These are phyloP conservation scores for Sarcophaga subvicina DNA, from an alignment of 2,888 invertebrate species.

Conservation along the genomic window DNA sequence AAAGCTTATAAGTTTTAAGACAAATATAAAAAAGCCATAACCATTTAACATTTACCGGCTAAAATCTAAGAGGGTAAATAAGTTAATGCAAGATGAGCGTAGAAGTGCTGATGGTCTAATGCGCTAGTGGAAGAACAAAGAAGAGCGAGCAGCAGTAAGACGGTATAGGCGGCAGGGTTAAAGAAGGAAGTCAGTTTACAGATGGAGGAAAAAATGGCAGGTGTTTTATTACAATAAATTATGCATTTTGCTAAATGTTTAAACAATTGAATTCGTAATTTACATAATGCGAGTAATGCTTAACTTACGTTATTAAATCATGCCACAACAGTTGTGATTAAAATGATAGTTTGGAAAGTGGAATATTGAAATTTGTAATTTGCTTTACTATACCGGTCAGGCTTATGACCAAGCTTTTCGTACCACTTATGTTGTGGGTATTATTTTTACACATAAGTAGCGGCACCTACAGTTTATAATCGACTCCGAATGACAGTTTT, in stretches of 20 bases:
- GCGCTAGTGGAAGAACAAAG: background rate
- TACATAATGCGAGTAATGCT: constrained; percentile 77
- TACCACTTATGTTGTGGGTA: too few relatives aligned
- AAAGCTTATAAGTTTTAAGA: constrained; percentile 23
- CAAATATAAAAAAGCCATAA: constrained; percentile 11
- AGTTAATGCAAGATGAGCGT: background rate
- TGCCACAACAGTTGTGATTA: constrained; percentile 9
- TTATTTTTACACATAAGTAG: too few relatives aligned
- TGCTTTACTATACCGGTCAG: background rate
- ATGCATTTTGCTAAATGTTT: constrained; percentile 81
- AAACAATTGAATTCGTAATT: constrained; percentile 81
- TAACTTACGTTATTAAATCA: constrained; percentile 26
- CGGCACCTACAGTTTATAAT: too few relatives aligned
- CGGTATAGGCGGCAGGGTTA: background rate
- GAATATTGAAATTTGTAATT: background rate
- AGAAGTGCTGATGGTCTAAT: background rate
- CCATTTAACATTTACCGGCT: constrained; percentile 13
- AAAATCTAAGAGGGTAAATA: background rate
- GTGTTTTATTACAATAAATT: constrained; percentile 81
- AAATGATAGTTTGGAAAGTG: background rate
- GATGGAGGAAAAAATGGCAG: constrained; percentile 72
- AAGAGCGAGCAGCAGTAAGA: too few relatives aligned
- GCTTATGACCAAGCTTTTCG: too few relatives aligned
- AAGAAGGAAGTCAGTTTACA: background rate
- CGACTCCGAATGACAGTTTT: too few relatives aligned